Base-by-base conservation (phyloP, 2,113 vertebrate genomes). In the Ptilorrhoa leucosticta region DNA sequence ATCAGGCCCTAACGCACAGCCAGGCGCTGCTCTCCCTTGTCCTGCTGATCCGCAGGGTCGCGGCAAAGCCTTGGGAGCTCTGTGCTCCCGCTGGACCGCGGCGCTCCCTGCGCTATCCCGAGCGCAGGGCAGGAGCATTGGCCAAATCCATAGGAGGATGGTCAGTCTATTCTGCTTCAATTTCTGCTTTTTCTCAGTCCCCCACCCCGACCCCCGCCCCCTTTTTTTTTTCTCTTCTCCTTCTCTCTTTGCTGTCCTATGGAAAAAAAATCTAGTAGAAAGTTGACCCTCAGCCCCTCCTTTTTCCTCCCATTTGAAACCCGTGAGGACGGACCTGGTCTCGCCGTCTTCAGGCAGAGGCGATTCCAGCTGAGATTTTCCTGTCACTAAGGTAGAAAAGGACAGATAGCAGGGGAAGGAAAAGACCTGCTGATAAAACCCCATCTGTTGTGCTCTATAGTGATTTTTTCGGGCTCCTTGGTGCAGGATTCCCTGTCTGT, bases 331-430 rank as follows among this genome's bases (percentile, higher is more conserved):
- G 6, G 27, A 22, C 11, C 24, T n/a, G 44, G n/a, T 40, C 18
- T 72, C 14, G 65, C 61, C 20, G 37, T 24, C 39, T 31, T 35
- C 35, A 11, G 56, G 28, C 64, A 53, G 50, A 31, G 75, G 30
- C 2, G 11, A 51, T 61, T 66, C 10, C 60, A 28, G 35, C 30
- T 35, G 81, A 27, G 27, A 37, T 66, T 54, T 50, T n/a, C 8
- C 61, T 31, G n/a, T 17, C 27, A 1, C 22, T 50, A 27, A 28
- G 51, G 54, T 64, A 33, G 69, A 27, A 80, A 44, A 79, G 57
- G 15, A 35, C 5, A 3, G 6, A 1, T 2, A 23, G 17, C 2
- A 37, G 19, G 28, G 40, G 15, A 27, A 51, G 45, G 22, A 7
- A 50, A 69, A 44, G 51, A 50, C 30, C 19, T 39, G 30, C 40